Base-by-base conservation (phyloP, 2,797 vertebrate species). In the Clamator glandarius region DNA sequence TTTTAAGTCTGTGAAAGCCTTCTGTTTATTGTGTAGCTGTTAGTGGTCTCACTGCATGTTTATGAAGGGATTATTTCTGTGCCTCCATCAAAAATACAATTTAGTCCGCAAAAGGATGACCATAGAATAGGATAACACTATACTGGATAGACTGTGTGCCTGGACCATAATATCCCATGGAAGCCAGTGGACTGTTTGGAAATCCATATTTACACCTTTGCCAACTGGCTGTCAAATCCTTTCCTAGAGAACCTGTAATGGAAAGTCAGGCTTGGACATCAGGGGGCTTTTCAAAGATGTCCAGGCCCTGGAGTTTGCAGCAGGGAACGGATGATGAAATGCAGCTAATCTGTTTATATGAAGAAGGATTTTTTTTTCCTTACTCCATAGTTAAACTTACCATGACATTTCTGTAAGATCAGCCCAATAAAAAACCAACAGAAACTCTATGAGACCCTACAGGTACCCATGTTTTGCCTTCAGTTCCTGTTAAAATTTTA, bases 401-500 rank as follows among this genome's bases (percentile, higher is more conserved):
- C 0, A 0, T 44, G 58, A 15, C 28, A 42, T 6, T 55, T 83
- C 58, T 92, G 35, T 83, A 89, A 81, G 29, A 36, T 64, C 44
- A 77, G 28, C 33, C 55, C 67, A 82, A 72, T 54, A 39, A 67
- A 75, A 62, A 42, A n/a, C 21, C 6, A 6, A 54, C 58, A 70
- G 20, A 87, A 82, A 31, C 25, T 59, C 42, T 2, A 0, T 42
- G 14, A 83, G 58, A 46, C 61, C 42, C 64, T 91, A 17, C 76
- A 87, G 61, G 66, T 90, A 19, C 70, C 48, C 20, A 18, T 46
- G 55, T 77, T 72, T 50, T 42, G 6, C 73, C 54, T 85, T 84
- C 69, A 83, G 46, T 67, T 77, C 58, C 69, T 77, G 66, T 93
- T 88, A 96, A 95, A 94, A 73, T 89, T 87, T 93, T 69, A 90